Base-by-base conservation (phyloP, 2,113 vertebrate species). In the Aramus guarauna region DNA sequence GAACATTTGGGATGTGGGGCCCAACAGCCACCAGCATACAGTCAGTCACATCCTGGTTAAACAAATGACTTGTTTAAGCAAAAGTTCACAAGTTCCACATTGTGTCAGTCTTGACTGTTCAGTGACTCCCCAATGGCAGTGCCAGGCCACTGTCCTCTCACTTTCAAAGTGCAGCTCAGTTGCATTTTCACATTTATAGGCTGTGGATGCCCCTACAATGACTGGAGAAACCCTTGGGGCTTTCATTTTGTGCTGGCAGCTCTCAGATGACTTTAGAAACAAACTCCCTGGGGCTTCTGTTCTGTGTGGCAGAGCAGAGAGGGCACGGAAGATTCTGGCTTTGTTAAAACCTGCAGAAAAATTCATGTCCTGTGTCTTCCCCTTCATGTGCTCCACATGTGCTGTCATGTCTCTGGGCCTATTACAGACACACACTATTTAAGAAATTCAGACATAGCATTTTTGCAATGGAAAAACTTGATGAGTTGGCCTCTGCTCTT, bases 341-440 rank as follows among this genome's bases (percentile, higher is more conserved):
- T 95, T 97, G 94, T 96, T 95, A 95, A 97, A 97, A 95, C 94
- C 91, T 96, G 94, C 48, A 95, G 84, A 95, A 96, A 97, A 95
- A 95, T 91, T 91, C 62, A 43, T 45, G 89, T 92, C 95, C 69
- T 82, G 8, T 85, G 91, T 94, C 86, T 91, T 97, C 58, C 89
- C 91, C 89, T 92, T 89, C 66, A 69, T 73, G 84, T 55, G 36
- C 36, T 95, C 80, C 90, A 87, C 86, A 0, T 92, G 91, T 94
- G 77, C 95, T 90, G 94, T 96, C 92, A 92, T 92, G 96, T 95
- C 92, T 90, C 81, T 74, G 78, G 58, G 80, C 66, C 83, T 69
- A 15, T 82, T 82, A 56, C 2, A 94, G 91, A 62, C 60, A 89
- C n/a, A 75, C 69, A 47, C 43, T 85, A 64, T 86, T 83, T 59